Conservation (phyloP, 2,797 vertebrate species). For the Leptodactylus fallax region DNA sequence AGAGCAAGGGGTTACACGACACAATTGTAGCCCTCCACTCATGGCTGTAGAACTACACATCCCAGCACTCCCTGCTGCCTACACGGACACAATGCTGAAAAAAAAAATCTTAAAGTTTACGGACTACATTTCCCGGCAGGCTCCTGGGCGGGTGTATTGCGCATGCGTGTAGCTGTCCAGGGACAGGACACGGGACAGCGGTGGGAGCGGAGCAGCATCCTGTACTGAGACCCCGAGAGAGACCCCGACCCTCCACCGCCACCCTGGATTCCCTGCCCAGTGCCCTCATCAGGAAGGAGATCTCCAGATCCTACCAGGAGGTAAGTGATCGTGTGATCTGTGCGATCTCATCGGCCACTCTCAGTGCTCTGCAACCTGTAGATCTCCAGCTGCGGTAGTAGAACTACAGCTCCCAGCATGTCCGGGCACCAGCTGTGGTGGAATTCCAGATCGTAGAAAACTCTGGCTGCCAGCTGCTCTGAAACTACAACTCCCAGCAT, state of each 20-base stretch:
- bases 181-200: neutral
- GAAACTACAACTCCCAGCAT: neutral
- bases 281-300: slow-evolving; percentile 82
- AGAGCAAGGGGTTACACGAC: too few relatives aligned
- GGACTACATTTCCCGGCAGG: slow-evolving; percentile 71
- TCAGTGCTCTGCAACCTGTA: too few relatives aligned
- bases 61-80: neutral
- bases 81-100: too few relatives aligned
- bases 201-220: neutral
- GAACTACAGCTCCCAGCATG: neutral
- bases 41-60: neutral
- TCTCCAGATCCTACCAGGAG: slow-evolving; percentile 83
- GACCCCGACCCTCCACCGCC: neutral
- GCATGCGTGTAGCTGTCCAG: slow-evolving; percentile 50
- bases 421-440: neutral
- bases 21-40: too few relatives aligned
- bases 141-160: neutral
- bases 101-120: neutral
- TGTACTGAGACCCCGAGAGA: neutral
- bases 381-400: neutral
- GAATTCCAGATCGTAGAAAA: too few relatives aligned
- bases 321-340: slow-evolving; percentile 70
- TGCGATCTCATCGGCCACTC: too few relatives aligned
- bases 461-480: neutral
- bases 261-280: neutral